These are phyloP conservation scores for Eristalinus sepulchralis DNA, from an alignment of 2,888 invertebrate species.

Conservation along the genomic window DNA sequence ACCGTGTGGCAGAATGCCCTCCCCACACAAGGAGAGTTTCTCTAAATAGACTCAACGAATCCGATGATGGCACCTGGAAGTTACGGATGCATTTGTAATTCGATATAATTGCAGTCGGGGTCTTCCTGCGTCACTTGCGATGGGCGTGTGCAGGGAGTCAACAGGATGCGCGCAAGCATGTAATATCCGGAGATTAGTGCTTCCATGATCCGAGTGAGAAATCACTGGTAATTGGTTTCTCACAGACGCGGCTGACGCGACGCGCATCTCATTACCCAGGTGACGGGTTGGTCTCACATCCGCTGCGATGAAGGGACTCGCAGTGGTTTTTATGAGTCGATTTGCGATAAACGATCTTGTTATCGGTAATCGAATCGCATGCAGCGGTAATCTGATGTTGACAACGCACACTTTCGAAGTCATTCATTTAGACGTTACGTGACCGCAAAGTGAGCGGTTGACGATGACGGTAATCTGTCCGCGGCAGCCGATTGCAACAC, in stretches of 20 bases:
- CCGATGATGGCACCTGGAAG: constrained; percentile 59
- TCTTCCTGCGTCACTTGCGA: constrained; percentile 51
- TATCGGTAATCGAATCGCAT: not conserved
- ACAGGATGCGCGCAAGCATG: constrained; percentile 52
- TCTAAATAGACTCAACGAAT: constrained; percentile 60
- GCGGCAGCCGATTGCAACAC: not conserved
- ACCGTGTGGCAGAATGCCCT: not conserved
- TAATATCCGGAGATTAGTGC: constrained; percentile 57
- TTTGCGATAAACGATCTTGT: not conserved
- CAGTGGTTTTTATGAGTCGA: not conserved
- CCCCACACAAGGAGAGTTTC: constrained; percentile 16
- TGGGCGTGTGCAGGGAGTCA: constrained; percentile 6
- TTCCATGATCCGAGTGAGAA: constrained; percentile 48
- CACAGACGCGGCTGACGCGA: constrained; percentile 43
- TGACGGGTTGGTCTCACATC: constrained; percentile 25
- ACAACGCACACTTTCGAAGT: not conserved
- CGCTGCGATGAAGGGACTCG: not conserved
- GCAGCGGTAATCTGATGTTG: not conserved
- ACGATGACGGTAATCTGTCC: not conserved
- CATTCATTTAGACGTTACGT: not conserved
- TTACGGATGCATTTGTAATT: constrained; percentile 58
- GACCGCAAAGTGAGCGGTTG: not conserved
- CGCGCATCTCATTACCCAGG: constrained; percentile 36
- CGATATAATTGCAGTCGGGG: constrained; percentile 62
- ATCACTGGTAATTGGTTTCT: constrained; percentile 60